These are phyloP conservation scores for Diadema setosum DNA, from an alignment of 35 echinoderm and acorn worm genomes.

Conservation along the genomic window DNA sequence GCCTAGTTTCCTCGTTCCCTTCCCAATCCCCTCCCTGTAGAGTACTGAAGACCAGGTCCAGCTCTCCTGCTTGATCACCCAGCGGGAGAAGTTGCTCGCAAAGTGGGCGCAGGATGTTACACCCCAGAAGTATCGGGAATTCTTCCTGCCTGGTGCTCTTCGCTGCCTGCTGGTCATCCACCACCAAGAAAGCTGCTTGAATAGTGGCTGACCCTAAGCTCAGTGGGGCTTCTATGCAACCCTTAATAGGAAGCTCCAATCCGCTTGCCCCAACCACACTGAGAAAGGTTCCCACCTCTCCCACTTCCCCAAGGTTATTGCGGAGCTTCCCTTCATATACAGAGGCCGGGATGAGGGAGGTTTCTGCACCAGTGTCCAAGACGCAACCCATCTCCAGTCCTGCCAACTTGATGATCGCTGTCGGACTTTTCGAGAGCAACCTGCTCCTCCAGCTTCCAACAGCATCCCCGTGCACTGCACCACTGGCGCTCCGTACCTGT, in stretches of 20 bases:
- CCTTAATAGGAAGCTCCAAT: background rate
- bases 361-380: background rate
- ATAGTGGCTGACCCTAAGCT: background rate
- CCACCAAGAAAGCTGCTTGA: slow-evolving; percentile 9
- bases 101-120: too few species aligned
- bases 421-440: background rate
- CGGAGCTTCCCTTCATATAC: background rate
- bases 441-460: background rate
- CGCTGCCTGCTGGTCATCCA: background rate
- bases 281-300: background rate
- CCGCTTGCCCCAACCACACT: background rate
- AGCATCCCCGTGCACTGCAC: background rate
- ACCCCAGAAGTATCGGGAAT: background rate
- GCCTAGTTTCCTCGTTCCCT: background rate
- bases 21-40: background rate
- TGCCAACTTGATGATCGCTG: background rate
- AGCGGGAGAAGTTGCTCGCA: too few species aligned
- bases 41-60: background rate
- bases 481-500: too few species aligned
- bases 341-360: background rate
- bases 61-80: background rate
- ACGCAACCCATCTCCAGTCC: background rate
- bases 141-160: background rate
- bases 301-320: background rate
- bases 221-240: background rate